These are phyloP conservation scores for Danionella dracula DNA, from an alignment of 2,797 vertebrate genomes.

Conservation along the genomic window DNA sequence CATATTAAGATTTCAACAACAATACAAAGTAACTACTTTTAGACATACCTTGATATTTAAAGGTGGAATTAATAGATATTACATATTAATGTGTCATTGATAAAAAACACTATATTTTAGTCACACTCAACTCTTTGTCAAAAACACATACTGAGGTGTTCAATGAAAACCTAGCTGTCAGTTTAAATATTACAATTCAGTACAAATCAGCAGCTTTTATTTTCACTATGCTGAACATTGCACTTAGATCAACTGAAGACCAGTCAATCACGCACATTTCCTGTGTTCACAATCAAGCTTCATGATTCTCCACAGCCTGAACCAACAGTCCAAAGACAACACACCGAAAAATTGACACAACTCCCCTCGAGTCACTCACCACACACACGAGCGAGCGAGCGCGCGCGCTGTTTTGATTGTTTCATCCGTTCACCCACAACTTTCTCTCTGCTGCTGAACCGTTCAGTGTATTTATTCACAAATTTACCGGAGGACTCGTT, in stretches of 20 bases:
- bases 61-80: no score
- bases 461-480: slow-evolving; percentile 23
- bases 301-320: neutral
- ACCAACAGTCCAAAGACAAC: neutral
- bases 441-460: neutral
- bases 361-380: neutral
- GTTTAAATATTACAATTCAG: no score
- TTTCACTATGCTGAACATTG: no score
- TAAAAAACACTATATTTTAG: no score
- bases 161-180: no score
- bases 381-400: neutral
- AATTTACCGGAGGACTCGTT: neutral
- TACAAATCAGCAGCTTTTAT: no score
- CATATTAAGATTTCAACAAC: no score
- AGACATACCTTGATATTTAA: no score
- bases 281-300: neutral
- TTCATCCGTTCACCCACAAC: slow-evolving; percentile 32
- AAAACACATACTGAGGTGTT: no score
- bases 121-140: no score
- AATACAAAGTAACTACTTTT: no score
- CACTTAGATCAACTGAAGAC: neutral
- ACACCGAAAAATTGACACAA: slow-evolving; percentile 5
- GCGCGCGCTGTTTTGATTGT: slow-evolving; percentile 38
- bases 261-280: neutral
- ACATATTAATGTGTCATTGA: no score